Conservation (phyloP, 2,888 invertebrate genomes). For the Orthonevra nobilis region DNA sequence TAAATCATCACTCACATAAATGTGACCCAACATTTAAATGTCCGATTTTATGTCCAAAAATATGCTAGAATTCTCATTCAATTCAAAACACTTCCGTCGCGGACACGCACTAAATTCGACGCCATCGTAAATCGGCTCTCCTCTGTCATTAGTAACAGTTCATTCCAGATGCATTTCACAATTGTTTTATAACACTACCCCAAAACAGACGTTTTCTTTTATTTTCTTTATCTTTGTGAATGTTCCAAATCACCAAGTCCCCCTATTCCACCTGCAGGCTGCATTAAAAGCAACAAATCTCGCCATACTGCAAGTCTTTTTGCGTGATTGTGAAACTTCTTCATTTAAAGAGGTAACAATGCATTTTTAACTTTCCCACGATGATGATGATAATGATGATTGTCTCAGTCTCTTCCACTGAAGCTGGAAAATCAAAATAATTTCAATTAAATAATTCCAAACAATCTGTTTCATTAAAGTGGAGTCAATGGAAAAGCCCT, state of each 20-base stretch:
- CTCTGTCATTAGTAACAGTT: background rate
- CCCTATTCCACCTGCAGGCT: too few species aligned
- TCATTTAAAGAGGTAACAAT: too few species aligned
- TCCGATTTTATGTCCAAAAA: background rate
- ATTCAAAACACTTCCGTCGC: background rate
- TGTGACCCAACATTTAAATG: background rate
- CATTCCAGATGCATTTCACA: slow-evolving; percentile 2
- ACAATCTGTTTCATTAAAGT: slow-evolving; percentile 33
- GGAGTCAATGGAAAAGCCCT: slow-evolving; percentile 8
- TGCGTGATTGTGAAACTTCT: too few species aligned
- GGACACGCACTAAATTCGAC: background rate
- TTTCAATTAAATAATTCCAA: slow-evolving; percentile 37
- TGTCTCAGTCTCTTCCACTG: slow-evolving; percentile 6
- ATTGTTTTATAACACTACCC: too few species aligned
- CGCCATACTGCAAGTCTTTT: too few species aligned
- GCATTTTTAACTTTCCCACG: slow-evolving; percentile 43
- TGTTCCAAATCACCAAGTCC: too few species aligned
- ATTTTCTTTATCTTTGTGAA: too few species aligned
- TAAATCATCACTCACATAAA: background rate
- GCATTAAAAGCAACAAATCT: too few species aligned
- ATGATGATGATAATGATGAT: too few species aligned
- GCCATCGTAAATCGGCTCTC: background rate
- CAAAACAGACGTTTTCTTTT: too few species aligned
- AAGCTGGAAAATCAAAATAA: too few species aligned
- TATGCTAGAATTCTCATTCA: background rate